These are phyloP conservation scores for Pherbina coryleti DNA, from an alignment of 2,888 invertebrate species.

Conservation along the genomic window DNA sequence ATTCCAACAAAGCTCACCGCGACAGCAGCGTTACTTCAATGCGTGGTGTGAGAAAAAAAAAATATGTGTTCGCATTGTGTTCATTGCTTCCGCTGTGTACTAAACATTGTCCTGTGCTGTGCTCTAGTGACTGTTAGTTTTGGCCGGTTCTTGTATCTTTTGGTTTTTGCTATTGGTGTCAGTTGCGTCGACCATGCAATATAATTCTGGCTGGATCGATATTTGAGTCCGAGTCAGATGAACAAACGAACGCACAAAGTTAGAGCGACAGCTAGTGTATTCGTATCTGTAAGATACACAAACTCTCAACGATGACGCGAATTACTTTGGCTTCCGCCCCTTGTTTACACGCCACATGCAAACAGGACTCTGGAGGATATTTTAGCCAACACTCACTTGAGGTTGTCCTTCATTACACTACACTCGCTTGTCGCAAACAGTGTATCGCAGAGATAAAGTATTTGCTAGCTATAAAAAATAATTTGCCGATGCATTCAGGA, in stretches of 20 bases:
- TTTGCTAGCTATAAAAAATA: not conserved
- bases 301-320: not conserved
- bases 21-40: not conserved
- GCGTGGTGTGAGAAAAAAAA: not conserved
- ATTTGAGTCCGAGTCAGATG: slow-evolving; percentile 23
- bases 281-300: not conserved
- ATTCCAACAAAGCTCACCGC: not conserved
- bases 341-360: slow-evolving; percentile 2
- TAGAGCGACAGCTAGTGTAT: not conserved
- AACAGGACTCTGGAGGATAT: slow-evolving; percentile 21
- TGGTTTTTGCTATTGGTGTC: slow-evolving; percentile 3
- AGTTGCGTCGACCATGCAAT: not conserved
- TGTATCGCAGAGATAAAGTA: not conserved
- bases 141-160: not conserved
- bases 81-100: not conserved
- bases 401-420: too few relatives aligned
- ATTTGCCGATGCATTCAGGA: too few relatives aligned
- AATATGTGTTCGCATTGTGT: not conserved
- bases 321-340: slow-evolving; percentile 32
- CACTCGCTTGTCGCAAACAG: too few relatives aligned
- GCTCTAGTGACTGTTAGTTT: not conserved
- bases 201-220: slow-evolving; percentile 23
- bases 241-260: slow-evolving; percentile 1
- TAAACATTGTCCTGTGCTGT: not conserved
- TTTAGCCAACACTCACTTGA: not conserved